These are phyloP conservation scores for Agrypnus murinus DNA, from an alignment of 2,888 invertebrate genomes.

Conservation along the genomic window DNA sequence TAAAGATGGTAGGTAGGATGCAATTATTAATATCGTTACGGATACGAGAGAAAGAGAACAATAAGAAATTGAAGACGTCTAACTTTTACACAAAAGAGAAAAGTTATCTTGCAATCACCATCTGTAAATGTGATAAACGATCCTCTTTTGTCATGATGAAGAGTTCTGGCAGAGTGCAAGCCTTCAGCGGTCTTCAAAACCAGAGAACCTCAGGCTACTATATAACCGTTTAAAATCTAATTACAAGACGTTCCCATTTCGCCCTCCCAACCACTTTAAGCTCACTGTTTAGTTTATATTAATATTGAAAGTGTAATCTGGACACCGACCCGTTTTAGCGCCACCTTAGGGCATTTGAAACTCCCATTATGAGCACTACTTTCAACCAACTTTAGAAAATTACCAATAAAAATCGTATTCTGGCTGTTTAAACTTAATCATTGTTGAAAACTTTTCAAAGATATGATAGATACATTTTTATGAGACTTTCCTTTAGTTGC, in stretches of 20 bases:
- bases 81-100: conserved; percentile 54
- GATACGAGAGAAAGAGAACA: conserved; percentile 24
- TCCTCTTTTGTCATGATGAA: conserved; percentile 62
- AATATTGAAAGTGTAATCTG: conserved; percentile 64
- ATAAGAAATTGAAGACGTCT: conserved; percentile 38
- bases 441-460: conserved; percentile 59
- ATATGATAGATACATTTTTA: conserved; percentile 59
- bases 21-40: conserved; percentile 16
- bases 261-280: conserved; percentile 53
- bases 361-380: conserved; percentile 41
- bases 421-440: conserved; percentile 61
- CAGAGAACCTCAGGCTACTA: conserved; percentile 53
- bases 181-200: conserved; percentile 58
- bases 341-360: conserved; percentile 57
- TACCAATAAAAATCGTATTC: conserved; percentile 45
- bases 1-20: conserved; percentile 7
- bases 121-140: conserved; percentile 66
- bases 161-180: conserved; percentile 56
- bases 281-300: conserved; percentile 62
- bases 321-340: conserved; percentile 56
- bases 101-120: conserved; percentile 58
- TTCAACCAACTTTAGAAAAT: conserved; percentile 42
- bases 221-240: conserved; percentile 60
- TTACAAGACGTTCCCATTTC: conserved; percentile 56
- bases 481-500: conserved; percentile 31